Percentiles rank a stretch among this genome's conserved stretches.
Evolutionary conservation across 2,113 vertebrate genomes (phyloP).

Genomic region (Lamprotornis superbus): DNA sequence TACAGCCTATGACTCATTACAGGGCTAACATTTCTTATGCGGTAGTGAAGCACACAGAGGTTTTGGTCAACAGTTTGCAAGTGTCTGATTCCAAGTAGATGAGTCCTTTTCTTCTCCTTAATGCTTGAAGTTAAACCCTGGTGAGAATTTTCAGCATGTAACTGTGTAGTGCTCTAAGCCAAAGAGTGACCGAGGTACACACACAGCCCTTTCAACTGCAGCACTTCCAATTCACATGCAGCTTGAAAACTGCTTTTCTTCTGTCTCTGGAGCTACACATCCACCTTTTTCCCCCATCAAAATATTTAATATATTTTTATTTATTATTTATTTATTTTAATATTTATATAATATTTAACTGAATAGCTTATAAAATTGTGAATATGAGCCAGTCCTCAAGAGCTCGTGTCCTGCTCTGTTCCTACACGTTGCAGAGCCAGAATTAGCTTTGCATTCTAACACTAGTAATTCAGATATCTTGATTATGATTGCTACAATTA

Average conservation of each 20-base stretch:
- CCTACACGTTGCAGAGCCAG: background rate
- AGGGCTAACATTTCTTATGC: background rate
- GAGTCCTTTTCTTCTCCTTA: background rate
- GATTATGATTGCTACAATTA: background rate
- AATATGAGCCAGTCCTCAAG: background rate
- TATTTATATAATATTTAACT: no score
- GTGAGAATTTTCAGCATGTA: background rate
- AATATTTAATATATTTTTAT: background rate
- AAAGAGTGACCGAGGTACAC: background rate
- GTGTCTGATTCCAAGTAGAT: background rate
- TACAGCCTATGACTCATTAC: background rate
- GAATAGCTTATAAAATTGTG: background rate
- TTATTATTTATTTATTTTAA: no score
- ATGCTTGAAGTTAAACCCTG: background rate
- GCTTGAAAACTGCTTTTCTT: background rate
- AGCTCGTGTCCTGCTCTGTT: background rate
- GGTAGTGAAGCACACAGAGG: background rate
- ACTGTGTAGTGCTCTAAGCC: background rate
- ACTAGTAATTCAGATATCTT: background rate
- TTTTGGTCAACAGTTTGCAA: background rate
- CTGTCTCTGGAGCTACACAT: background rate
- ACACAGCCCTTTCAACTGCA: background rate
- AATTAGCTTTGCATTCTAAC: background rate
- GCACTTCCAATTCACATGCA: background rate
- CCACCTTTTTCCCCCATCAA: fast-evolving